These are phyloP conservation scores for Chelonia mydas DNA, from an alignment of 2,797 vertebrate genomes.

Conservation along the genomic window DNA sequence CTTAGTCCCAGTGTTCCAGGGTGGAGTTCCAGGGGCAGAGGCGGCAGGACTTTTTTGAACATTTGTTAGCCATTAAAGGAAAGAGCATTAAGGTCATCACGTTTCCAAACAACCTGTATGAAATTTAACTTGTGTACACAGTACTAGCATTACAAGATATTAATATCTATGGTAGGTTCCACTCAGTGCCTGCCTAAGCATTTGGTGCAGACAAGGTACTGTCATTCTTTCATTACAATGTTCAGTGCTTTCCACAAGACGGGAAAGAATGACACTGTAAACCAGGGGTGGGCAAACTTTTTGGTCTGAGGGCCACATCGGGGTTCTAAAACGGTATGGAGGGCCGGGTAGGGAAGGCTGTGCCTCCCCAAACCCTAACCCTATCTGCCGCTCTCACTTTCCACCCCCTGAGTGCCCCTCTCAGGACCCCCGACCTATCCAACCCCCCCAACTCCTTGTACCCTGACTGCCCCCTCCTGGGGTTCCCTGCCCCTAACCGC, in stretches of 20 bases:
- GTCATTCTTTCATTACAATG: not conserved
- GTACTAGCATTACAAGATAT: not conserved
- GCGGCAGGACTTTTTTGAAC: not conserved
- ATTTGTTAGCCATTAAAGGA: not conserved
- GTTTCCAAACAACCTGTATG: not conserved
- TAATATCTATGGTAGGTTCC: not conserved
- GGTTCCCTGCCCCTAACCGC: no score
- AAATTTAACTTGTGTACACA: not conserved
- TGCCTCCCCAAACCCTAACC: no score
- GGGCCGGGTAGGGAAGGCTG: no score
- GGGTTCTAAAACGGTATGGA: no score
- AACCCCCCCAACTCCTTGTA: no score
- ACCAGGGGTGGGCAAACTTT: no score
- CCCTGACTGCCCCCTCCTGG: no score
- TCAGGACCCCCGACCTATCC: no score
- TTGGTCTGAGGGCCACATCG: no score
- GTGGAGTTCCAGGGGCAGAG: not conserved
- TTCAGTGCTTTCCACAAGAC: not conserved
- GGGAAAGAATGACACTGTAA: not conserved
- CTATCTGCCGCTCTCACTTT: no score
- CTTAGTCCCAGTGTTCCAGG: fast-evolving
- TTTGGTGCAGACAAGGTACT: not conserved
- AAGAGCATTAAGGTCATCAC: not conserved
- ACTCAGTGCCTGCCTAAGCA: not conserved
- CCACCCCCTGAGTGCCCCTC: no score